phyloP scores from a whole-genome alignment of 2,113 vertebrate genomes.

The Pteropus alecto region DNA sequence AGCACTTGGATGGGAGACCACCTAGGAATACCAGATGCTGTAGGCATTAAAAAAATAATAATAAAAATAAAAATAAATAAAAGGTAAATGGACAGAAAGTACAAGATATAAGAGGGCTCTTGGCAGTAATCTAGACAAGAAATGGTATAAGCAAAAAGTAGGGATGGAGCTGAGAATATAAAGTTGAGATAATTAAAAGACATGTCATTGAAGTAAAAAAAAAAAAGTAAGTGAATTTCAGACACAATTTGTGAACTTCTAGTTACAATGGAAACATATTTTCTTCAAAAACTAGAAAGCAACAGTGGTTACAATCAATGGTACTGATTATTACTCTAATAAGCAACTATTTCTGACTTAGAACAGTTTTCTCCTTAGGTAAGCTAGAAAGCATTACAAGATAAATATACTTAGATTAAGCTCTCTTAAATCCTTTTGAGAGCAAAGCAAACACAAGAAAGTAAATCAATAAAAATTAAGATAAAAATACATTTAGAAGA shows the following conservation, averaged over 20 bases:
- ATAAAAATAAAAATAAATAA: neutral
- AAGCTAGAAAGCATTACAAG: neutral
- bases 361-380: neutral
- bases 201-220: neutral
- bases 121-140: neutral
- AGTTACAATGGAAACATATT: neutral
- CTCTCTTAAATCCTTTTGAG: neutral
- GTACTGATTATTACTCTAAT: neutral
- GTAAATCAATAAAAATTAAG: neutral
- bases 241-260: neutral
- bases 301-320: neutral
- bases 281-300: neutral
- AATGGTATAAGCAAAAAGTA: neutral
- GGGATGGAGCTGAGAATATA: neutral
- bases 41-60: too few species aligned
- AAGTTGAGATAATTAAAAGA: neutral
- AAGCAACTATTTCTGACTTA: neutral
- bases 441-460: neutral
- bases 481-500: neutral
- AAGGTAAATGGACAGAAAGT: neutral
- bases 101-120: neutral
- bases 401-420: neutral
- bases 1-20: too few species aligned
- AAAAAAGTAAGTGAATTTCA: neutral
- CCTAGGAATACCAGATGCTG: too few species aligned